phyloP scores from a whole-genome alignment of 2,113 vertebrate species.

The Phocoena phocoena region DNA sequence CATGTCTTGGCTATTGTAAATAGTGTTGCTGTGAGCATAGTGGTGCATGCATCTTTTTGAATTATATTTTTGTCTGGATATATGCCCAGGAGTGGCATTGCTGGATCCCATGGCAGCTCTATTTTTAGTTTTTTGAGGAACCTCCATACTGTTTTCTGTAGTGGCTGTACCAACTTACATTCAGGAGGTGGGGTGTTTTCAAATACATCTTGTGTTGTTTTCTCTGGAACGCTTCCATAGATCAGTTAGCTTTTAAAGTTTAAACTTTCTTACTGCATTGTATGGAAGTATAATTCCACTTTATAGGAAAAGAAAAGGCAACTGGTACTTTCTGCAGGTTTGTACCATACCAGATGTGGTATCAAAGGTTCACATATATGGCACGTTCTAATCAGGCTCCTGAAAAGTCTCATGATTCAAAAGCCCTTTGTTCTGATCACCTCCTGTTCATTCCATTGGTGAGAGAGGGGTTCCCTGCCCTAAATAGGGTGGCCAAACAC shows the following conservation, averaged over 20 bases:
- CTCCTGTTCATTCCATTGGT: not conserved
- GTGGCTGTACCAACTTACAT: not conserved
- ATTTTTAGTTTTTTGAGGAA: not conserved
- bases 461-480: not conserved
- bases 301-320: not conserved
- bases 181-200: not conserved
- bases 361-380: not conserved
- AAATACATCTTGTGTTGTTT: not conserved
- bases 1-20: not conserved
- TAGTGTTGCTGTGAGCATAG: not conserved
- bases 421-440: not conserved
- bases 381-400: not conserved
- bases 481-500: not conserved
- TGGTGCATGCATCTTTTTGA: not conserved
- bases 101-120: not conserved
- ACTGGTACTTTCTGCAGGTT: not conserved
- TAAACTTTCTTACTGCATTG: not conserved
- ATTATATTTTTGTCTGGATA: not conserved
- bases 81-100: not conserved
- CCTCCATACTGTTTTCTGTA: not conserved
- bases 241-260: not conserved
- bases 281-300: not conserved
- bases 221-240: not conserved
- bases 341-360: too few species aligned
- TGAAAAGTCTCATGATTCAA: not conserved